These are phyloP conservation scores for Petaurus breviceps DNA, from an alignment of 2,113 vertebrate species.

Conservation along the genomic window DNA sequence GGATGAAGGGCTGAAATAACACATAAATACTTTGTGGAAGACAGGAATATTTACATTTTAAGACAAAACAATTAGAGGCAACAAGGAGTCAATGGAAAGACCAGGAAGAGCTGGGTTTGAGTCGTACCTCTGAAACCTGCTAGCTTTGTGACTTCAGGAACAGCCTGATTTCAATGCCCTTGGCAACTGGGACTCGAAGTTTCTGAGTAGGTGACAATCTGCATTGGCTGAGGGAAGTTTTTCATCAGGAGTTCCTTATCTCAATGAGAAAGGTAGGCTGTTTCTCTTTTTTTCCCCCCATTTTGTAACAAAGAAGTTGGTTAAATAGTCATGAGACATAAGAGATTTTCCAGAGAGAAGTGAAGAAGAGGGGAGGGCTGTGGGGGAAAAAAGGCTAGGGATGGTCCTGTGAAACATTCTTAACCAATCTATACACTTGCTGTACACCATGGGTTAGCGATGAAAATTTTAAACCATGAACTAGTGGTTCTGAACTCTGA, in stretches of 20 bases:
- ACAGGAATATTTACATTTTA: not conserved
- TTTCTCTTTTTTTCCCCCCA: not conserved
- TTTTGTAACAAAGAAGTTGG: not conserved
- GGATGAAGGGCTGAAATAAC: not conserved
- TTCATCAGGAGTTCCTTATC: not conserved
- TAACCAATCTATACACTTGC: conserved; percentile 1
- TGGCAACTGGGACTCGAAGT: not conserved
- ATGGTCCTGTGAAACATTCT: conserved; percentile 6
- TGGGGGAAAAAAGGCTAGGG: too few relatives aligned
- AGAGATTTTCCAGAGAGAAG: conserved; percentile 3
- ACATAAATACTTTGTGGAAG: not conserved
- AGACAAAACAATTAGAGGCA: not conserved
- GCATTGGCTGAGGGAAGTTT: not conserved
- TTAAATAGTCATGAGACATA: conserved; percentile 21
- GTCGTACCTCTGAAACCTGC: not conserved
- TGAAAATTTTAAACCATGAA: conserved; percentile 5
- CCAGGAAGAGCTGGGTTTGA: not conserved
- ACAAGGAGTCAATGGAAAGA: not conserved
- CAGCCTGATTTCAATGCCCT: too few relatives aligned
- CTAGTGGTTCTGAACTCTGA: conserved; percentile 21
- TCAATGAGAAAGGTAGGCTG: not conserved
- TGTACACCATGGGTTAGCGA: not conserved
- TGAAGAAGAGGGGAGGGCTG: too few relatives aligned
- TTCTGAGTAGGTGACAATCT: not conserved
- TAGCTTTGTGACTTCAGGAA: not conserved